Conservation (phyloP, 2,888 invertebrate genomes). For the Lithophane ornitopus region DNA sequence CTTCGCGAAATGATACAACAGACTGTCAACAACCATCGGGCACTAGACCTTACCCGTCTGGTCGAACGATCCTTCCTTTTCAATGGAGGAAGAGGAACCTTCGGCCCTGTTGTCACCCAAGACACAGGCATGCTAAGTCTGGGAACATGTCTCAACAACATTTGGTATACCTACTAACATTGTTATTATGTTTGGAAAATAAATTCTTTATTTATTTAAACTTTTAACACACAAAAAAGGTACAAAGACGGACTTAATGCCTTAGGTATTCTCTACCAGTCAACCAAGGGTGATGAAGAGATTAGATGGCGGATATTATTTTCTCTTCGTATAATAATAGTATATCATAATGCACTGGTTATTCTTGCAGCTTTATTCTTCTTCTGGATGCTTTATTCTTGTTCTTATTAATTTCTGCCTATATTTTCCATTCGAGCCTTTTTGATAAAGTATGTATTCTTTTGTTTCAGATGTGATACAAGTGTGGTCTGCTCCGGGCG, state of each 20-base stretch:
- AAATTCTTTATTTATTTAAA: too few relatives aligned
- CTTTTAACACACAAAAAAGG: too few relatives aligned
- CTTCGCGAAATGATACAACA: neutral
- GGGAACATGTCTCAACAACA: too few relatives aligned
- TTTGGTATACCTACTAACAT: too few relatives aligned
- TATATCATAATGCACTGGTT: too few relatives aligned
- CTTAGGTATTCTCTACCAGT: too few relatives aligned
- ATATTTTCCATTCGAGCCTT: neutral
- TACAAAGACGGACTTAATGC: too few relatives aligned
- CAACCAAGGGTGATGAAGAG: too few relatives aligned
- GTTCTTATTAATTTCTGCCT: neutral
- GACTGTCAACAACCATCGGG: neutral
- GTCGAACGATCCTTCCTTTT: neutral
- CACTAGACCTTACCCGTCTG: neutral
- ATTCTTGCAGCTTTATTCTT: too few relatives aligned
- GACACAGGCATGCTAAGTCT: neutral
- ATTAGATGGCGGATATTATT: too few relatives aligned
- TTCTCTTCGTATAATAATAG: too few relatives aligned
- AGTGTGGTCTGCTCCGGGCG: slow-evolving; percentile 94
- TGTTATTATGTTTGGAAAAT: too few relatives aligned
- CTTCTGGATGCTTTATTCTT: neutral
- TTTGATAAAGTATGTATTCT: neutral
- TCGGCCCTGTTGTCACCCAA: neutral
- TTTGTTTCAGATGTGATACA: slow-evolving; percentile 82
- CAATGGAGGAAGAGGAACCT: neutral